Evolutionary conservation across 2,113 vertebrate species (phyloP), one percentile per base, ranked within the genome.

Genomic region (Morphnarchus princeps): DNA sequence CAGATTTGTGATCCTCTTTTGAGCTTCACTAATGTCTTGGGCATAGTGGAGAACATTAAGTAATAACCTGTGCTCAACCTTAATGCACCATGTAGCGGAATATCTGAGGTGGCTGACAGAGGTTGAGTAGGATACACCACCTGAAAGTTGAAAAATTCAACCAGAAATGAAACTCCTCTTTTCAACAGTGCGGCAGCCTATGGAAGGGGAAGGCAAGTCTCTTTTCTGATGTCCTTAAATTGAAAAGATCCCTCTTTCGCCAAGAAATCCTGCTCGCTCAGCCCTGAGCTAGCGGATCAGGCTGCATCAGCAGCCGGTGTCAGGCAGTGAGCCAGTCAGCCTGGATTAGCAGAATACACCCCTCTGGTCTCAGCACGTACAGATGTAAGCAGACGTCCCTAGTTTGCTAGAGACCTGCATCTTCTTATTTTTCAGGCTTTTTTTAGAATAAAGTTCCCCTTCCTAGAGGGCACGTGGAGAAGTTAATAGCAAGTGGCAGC

Each of bases 401-500:
- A 47, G 65, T 76, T 79, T 84, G 40, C 65, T 29, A 42, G 40
- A 71, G 36, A 85, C 55, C 6, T 9, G 36, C 62, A 66, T 77
- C 78, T 92, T 81, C 87, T 65, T 79, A 29, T 87, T 93, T 95
- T 94, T 89, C 62, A 47, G 32, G 69, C 40, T 55, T 79, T 79
- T 83, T 93, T 93, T 82, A 94, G 77, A 87, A 69, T 69, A 70
- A 85, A 82, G 14, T 85, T 90, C 66, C 50, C 63, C 9, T 91
- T 89, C 54, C 95, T 81, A 71, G n/a, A 94, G 78, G 94, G 42
- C 50, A 54, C 1, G 0, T 36, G 45, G 32, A 89, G 91, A 95
- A 94, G 47, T 74, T 62, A 82, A 94, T 92, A 91, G 70, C 81
- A 89, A 95, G 77, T 89, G 92, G 91, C 95, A 96, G 91, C 65